phyloP scores from a whole-genome alignment of 2,797 vertebrate species.

The Syngnathus acus region DNA sequence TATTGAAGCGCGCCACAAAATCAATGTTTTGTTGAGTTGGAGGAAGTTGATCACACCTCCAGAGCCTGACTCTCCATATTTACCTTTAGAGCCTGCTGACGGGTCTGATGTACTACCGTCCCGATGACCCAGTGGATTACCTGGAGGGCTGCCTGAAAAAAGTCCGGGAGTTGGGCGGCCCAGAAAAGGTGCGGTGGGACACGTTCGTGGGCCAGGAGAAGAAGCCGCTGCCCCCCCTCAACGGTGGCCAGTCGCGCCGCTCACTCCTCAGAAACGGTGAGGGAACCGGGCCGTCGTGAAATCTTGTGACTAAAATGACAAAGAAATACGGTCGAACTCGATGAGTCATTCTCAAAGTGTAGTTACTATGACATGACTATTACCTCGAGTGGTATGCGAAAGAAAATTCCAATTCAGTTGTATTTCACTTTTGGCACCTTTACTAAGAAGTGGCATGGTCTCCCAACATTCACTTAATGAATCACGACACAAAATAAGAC shows the following conservation, averaged over 20 bases:
- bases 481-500: too few relatives aligned
- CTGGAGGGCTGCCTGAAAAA: constrained; percentile 91
- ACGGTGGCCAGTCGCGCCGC: constrained; percentile 86
- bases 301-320: background rate
- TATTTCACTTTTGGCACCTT: background rate
- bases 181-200: constrained; percentile 94
- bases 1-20: background rate
- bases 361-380: background rate
- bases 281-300: background rate
- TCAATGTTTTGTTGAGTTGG: background rate
- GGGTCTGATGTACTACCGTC: constrained; percentile 93
- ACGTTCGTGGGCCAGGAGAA: constrained; percentile 95
- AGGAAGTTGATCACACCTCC: background rate
- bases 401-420: background rate
- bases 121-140: constrained; percentile 94
- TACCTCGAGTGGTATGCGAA: background rate
- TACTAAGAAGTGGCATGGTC: too few relatives aligned
- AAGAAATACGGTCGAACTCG: background rate
- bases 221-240: constrained; percentile 88
- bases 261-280: constrained; percentile 95
- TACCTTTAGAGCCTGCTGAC: constrained; percentile 86
- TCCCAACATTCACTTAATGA: too few relatives aligned
- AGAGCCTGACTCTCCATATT: background rate
- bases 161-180: constrained; percentile 86
- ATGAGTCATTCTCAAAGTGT: background rate